Base-by-base conservation (phyloP, 2,113 vertebrate species). In the Aldabrachelys gigantea region DNA sequence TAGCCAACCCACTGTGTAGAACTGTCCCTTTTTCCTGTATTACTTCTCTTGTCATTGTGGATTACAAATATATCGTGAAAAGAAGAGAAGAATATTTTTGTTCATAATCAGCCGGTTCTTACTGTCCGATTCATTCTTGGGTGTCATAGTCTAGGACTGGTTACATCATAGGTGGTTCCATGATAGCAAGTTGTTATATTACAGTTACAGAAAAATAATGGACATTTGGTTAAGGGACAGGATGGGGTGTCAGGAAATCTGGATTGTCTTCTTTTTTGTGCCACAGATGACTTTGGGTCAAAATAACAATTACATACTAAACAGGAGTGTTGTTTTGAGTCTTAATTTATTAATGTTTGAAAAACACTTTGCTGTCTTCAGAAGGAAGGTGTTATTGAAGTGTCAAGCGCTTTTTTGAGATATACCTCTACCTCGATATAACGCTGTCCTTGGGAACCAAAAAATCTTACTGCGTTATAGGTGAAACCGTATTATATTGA, bases 61-160 rank as follows among this genome's bases (percentile, higher is more conserved):
- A 29, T 96, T 97, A 95, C 89, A 96, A 96, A 96, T 96, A 96
- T 11, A 84, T 91, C 91, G 94, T 88, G 88, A 97, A 89, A 87
- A 93, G 92, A 91, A 96, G 94, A 69, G 35, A 69, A 16, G 91
- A n/a, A 62, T 31, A 0, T 21, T 93, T 85, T 38, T 62, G 96
- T 94, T 53, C 49, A 75, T 85, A 94, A 84, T 57, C 54, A 75
- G 79, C 65, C 75, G 93, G 93, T 97, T 95, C 95, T 91, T 96
- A 85, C 82, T 92, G 24, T 87, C 47, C 89, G 92, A 96, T 95
- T 95, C 92, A 94, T 95, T 93, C 87, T 95, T 92, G 83, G 79
- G 82, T 95, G 75, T 89, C 16, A 0, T 87, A 65, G 75, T 93
- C 96, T 96, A 93, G 24, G 85, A 84, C 94, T 96, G 95, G 94